Base-by-base conservation (phyloP, 1,140 invertebrate genomes). In the Tetramorium simillimum region DNA sequence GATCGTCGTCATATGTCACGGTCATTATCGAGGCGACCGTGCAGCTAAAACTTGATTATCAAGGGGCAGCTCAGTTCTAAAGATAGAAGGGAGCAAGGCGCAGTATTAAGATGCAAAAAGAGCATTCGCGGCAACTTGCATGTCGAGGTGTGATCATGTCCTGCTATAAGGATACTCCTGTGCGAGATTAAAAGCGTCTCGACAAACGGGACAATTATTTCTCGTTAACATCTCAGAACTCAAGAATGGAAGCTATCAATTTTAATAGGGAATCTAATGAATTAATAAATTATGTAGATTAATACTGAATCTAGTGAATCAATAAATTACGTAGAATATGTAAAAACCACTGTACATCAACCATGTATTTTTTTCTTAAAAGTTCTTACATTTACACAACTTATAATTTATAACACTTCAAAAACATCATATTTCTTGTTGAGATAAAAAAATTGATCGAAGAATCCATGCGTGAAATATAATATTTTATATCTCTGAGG, bases 1-100 rank as follows among this genome's bases (percentile, higher is more conserved):
- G 82, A 85, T 85, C 73, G 82, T 49, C 70, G 70, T 85, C 73
- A 78, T 76, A 77, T 75, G 70, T 85, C 72, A 85, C 73, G 73
- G 82, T 85, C 75, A 78, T 85, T 85, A 85, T 46, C 73, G 82
- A 78, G 24, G 82, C 62, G 73, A 51, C 33, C 49, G 58, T 16
- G 82, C 82, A 21, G 37, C 60, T 77, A 84, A 84, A 73, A 84
- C 69, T 75, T 70, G 69, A 84, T 84, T 73, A 84, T 16, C 80
- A 84, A 62, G 69, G 69, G 69, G 21, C 53, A 51, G 46, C 21
- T 70, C 6, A 21, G 49, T 84, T 84, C 80, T 84, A 84, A 84
- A 84, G 56, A 84, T 84, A 84, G 80, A 84, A n/a, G n/a, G 75
- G 5, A 73, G 12, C 69, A 37, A 46, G 40, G 28, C 9, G 53